These are phyloP conservation scores for Metalampra italica DNA, from an alignment of 2,888 invertebrate species.

Conservation along the genomic window DNA sequence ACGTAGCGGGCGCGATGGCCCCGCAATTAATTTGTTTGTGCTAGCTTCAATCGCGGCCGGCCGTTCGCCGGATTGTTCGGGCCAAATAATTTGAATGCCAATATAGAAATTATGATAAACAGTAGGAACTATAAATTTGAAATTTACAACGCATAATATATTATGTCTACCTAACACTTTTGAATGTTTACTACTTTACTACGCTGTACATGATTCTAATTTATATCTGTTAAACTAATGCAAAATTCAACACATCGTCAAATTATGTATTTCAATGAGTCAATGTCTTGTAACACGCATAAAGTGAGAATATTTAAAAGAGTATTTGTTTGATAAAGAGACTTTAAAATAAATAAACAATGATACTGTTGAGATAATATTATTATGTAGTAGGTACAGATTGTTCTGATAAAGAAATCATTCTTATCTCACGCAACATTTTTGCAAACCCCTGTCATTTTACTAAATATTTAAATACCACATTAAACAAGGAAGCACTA, in stretches of 20 bases:
- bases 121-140: not conserved
- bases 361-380: not conserved
- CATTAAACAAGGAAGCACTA: not conserved
- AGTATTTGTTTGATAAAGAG: no score
- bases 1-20: constrained; percentile 14
- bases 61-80: not conserved
- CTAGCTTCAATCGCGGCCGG: not conserved
- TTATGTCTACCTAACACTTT: no score
- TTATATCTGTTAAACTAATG: no score
- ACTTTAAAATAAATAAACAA: not conserved
- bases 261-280: not conserved
- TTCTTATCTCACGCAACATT: not conserved
- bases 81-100: constrained; percentile 7
- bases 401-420: not conserved
- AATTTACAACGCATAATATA: no score
- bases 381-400: no score
- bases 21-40: constrained; percentile 39
- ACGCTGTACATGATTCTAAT: no score
- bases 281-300: no score
- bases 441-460: not conserved
- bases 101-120: constrained; percentile 1
- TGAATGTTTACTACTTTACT: no score
- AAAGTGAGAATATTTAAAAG: no score
- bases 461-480: not conserved
- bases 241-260: not conserved